Percentiles rank a stretch among this genome's conserved stretches.
Evolutionary conservation across 2,113 vertebrate species (phyloP).

Genomic region (Thryonomys swinderianus): DNA sequence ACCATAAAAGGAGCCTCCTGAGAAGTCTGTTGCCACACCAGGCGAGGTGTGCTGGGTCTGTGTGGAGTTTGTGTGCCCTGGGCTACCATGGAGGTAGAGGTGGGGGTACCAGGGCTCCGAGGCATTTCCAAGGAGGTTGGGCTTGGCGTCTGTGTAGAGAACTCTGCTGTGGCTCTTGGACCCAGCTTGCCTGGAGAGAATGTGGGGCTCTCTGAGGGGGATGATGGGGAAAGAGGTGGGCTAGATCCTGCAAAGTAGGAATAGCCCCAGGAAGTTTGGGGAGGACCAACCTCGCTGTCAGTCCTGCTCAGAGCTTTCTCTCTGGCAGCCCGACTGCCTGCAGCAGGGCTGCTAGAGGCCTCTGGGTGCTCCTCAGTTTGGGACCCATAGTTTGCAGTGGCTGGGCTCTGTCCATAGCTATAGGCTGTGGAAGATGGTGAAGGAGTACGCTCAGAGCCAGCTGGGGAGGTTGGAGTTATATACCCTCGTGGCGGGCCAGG

Average conservation of each 20-base stretch:
- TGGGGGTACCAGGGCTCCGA: conserved; percentile 70
- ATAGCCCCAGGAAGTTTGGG: conserved; percentile 88
- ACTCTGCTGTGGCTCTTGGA: conserved; percentile 90
- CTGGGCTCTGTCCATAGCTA: conserved; percentile 62
- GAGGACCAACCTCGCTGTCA: conserved; percentile 84
- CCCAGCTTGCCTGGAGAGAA: conserved; percentile 85
- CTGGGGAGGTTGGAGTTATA: conserved; percentile 62
- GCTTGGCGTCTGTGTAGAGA: conserved; percentile 94
- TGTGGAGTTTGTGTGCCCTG: conserved; percentile 92
- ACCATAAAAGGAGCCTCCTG: conserved; percentile 94
- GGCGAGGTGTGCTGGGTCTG: conserved; percentile 87
- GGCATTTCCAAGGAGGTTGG: conserved; percentile 84
- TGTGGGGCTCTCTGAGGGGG: conserved; percentile 93
- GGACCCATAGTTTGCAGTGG: conserved; percentile 81
- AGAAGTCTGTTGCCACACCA: conserved; percentile 93
- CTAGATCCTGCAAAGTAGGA: conserved; percentile 93
- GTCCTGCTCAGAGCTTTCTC: conserved; percentile 84
- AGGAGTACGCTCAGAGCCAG: conserved; percentile 52
- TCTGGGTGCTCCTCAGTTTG: conserved; percentile 85
- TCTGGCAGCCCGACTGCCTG: conserved; percentile 76
- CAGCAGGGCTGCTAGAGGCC: conserved; percentile 66
- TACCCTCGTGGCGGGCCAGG: conserved; percentile 65
- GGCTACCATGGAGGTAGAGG: conserved; percentile 87
- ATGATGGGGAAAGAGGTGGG: conserved; percentile 92
- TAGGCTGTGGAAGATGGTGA: conserved; percentile 66